phyloP scores from a whole-genome alignment of 1,140 invertebrate species.

The Procambarus virginalis region DNA sequence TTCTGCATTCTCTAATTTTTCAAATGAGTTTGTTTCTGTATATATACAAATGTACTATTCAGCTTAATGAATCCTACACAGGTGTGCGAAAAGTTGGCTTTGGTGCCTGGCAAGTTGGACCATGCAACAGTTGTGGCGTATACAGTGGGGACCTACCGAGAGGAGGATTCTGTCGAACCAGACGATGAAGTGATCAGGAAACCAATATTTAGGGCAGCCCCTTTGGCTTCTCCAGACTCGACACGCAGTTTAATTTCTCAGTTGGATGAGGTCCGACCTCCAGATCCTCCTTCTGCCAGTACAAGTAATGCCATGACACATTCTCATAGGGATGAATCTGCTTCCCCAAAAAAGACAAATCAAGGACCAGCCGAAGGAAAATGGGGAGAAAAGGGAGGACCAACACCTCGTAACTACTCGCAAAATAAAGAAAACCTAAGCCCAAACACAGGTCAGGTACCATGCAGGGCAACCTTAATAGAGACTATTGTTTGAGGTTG shows the following conservation, averaged over 20 bases:
- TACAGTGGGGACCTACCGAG: slow-evolving; percentile 78
- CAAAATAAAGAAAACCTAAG: slow-evolving; percentile 62
- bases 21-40: too few species aligned
- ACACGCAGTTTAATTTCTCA: slow-evolving; percentile 58
- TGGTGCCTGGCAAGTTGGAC: slow-evolving; percentile 93
- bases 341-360: not conserved
- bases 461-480: slow-evolving; percentile 49
- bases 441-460: slow-evolving; percentile 57
- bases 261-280: slow-evolving; percentile 48
- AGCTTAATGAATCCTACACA: slow-evolving; percentile 63
- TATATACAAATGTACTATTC: too few species aligned
- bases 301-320: slow-evolving; percentile 1
- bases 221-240: slow-evolving; percentile 65
- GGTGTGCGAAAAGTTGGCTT: slow-evolving; percentile 82
- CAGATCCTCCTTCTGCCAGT: slow-evolving; percentile 12
- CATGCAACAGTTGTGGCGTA: slow-evolving; percentile 92
- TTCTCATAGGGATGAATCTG: not conserved
- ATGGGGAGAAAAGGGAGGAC: slow-evolving; percentile 17
- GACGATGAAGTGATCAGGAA: slow-evolving; percentile 1
- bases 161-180: slow-evolving; percentile 20
- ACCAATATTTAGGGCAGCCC: slow-evolving; percentile 29
- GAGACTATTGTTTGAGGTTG: slow-evolving; percentile 52
- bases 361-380: not conserved
- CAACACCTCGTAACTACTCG: not conserved
- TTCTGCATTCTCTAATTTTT: too few species aligned